phyloP scores from a whole-genome alignment of 2,888 invertebrate genomes.

The Trypoxylon attenuatum region DNA sequence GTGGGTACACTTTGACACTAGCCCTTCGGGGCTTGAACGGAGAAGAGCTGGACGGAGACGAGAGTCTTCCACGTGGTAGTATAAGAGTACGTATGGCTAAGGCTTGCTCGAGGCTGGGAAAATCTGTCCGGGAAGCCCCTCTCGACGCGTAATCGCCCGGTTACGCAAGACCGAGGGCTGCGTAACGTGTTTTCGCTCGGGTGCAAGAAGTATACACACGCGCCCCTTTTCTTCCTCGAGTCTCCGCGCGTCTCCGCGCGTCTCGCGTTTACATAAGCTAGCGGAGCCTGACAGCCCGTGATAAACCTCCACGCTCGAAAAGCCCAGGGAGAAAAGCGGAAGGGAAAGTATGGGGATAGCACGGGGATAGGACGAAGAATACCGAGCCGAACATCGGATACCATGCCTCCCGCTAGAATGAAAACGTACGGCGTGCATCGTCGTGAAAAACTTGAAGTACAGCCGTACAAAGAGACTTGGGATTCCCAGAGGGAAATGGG shows the following conservation, averaged over 20 bases:
- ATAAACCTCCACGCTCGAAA: background rate
- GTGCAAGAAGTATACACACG: background rate
- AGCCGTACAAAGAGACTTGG: background rate
- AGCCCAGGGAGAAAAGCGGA: too few relatives aligned
- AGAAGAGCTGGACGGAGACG: background rate
- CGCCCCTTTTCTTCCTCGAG: background rate
- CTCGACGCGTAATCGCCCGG: background rate
- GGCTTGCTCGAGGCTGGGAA: background rate
- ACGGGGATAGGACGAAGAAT: too few relatives aligned
- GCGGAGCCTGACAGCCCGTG: background rate
- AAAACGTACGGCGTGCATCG: too few relatives aligned
- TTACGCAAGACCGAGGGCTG: background rate
- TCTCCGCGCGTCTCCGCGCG: background rate
- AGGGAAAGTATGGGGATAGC: too few relatives aligned
- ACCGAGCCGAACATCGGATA: too few relatives aligned
- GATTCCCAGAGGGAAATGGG: background rate
- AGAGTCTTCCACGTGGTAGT: too few relatives aligned
- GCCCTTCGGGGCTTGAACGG: too few relatives aligned
- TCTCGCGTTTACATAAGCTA: background rate
- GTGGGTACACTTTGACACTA: too few relatives aligned
- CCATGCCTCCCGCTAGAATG: too few relatives aligned
- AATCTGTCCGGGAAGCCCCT: background rate
- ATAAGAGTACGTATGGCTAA: too few relatives aligned
- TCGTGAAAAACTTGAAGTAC: background rate
- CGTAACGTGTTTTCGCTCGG: background rate